Evolutionary conservation across 1,140 invertebrate genomes (phyloP).

Genomic region (Papilio polytes): DNA sequence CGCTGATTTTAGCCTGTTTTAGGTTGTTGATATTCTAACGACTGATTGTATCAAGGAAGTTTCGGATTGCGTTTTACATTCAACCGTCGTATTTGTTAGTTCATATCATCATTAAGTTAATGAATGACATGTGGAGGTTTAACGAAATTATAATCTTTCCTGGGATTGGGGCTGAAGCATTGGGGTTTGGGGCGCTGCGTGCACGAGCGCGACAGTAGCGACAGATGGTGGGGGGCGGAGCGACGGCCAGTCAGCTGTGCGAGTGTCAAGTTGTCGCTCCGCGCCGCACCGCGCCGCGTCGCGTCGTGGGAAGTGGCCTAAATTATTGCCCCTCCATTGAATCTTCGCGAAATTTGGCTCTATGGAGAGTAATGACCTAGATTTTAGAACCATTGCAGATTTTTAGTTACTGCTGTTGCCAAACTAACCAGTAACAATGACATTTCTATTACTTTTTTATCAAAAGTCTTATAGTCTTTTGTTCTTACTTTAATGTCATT

Average conservation of each 20-base stretch:
- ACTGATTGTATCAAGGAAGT: not conserved
- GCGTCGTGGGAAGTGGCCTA: slow-evolving; percentile 78
- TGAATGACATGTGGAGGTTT: slow-evolving; percentile 19
- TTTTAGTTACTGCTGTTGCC: slow-evolving; percentile 37
- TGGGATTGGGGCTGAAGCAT: slow-evolving; percentile 30
- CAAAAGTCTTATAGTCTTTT: slow-evolving; percentile 36
- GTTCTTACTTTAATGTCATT: slow-evolving; percentile 33
- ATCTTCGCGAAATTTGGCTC: slow-evolving; percentile 60
- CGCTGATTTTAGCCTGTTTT: slow-evolving; percentile 28
- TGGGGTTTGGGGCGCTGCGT: slow-evolving; percentile 47
- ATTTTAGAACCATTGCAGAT: slow-evolving; percentile 44
- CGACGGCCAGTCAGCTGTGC: slow-evolving; percentile 80
- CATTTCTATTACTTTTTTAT: slow-evolving; percentile 33
- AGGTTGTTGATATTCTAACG: not conserved
- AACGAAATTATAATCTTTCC: slow-evolving; percentile 18
- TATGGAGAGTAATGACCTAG: slow-evolving; percentile 50
- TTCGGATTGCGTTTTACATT: not conserved
- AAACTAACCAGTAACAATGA: slow-evolving; percentile 40
- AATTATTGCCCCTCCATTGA: slow-evolving; percentile 70
- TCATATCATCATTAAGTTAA: not conserved
- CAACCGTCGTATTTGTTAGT: not conserved
- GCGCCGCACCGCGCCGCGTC: slow-evolving; percentile 57
- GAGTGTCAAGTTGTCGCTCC: slow-evolving; percentile 74
- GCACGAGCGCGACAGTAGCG: slow-evolving; percentile 60
- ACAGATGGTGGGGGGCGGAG: slow-evolving; percentile 56